Conservation (phyloP, 2,797 vertebrate genomes). For the Macropodus opercularis region DNA sequence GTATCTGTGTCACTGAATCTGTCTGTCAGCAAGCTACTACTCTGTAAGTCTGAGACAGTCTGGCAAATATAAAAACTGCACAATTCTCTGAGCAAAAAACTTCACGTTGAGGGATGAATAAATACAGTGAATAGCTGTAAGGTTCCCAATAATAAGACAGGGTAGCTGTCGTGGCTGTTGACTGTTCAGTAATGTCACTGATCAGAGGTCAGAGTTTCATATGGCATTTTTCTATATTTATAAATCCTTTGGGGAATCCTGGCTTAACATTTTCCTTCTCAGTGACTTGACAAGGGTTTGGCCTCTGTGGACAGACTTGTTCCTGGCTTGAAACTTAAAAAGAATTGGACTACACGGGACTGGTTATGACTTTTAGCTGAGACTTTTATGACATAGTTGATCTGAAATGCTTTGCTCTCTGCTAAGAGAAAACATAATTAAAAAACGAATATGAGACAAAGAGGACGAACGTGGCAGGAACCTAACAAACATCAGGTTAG, state of each 20-base stretch:
- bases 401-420: conserved; percentile 4
- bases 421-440: neutral
- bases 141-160: neutral
- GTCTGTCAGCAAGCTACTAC: conserved; percentile 13
- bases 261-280: neutral
- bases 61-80: conserved; percentile 2
- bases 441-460: neutral
- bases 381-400: conserved; percentile 9
- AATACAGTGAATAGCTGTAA: neutral
- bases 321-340: conserved; percentile 7
- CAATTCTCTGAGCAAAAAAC: neutral
- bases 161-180: neutral
- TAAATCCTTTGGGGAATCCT: neutral
- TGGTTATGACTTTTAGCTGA: no score
- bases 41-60: neutral
- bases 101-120: conserved; percentile 9
- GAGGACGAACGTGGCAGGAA: no score
- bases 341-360: neutral
- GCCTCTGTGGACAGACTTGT: neutral
- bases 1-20: conserved; percentile 12
- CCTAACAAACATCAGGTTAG: no score
- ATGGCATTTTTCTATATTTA: neutral
- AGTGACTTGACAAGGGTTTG: conserved; percentile 5
- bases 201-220: neutral
- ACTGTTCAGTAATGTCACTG: no score